Percentiles rank a stretch among this genome's conserved stretches.
phyloP scores from a whole-genome alignment of 30 jellyfish, hydroid and myxozoan species.

The Hydractinia echinata region DNA sequence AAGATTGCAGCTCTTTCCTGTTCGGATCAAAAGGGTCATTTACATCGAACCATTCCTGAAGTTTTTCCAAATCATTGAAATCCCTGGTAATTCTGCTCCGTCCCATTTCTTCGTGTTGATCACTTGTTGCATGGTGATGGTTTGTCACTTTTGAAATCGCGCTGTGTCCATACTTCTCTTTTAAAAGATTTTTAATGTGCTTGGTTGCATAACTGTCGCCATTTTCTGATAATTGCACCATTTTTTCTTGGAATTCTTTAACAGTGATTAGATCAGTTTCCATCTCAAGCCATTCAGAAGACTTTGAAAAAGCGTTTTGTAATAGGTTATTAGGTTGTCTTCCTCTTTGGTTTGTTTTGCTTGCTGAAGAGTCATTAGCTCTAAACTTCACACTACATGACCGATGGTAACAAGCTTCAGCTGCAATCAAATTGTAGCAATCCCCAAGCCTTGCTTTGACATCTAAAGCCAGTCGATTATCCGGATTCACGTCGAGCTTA shows the following conservation, averaged over 20 bases:
- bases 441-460: neutral
- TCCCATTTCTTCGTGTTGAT: conserved; percentile 30
- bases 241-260: too few relatives aligned
- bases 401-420: neutral
- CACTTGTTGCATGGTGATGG: conserved; percentile 21
- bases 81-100: conserved; percentile 19
- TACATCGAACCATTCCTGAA: conserved; percentile 9
- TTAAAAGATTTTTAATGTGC: too few relatives aligned
- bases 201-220: too few relatives aligned
- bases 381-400: conserved; percentile 8
- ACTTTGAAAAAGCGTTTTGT: conserved; percentile 4
- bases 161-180: too few relatives aligned
- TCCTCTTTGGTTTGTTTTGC: conserved; percentile 7
- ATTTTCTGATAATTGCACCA: too few relatives aligned
- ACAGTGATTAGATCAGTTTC: conserved; percentile 8
- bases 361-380: neutral
- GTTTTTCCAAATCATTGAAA: conserved; percentile 4
- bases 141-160: too few relatives aligned
- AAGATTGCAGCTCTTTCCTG: neutral
- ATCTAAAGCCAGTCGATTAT: neutral
- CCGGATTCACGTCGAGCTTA: neutral
- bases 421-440: neutral
- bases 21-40: conserved; percentile 9
- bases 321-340: conserved; percentile 2
- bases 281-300: neutral